Evolutionary conservation across 2,888 invertebrate genomes (phyloP), one percentile per base, ranked within the genome.

Genomic region (Torymus aiolomorphi): DNA sequence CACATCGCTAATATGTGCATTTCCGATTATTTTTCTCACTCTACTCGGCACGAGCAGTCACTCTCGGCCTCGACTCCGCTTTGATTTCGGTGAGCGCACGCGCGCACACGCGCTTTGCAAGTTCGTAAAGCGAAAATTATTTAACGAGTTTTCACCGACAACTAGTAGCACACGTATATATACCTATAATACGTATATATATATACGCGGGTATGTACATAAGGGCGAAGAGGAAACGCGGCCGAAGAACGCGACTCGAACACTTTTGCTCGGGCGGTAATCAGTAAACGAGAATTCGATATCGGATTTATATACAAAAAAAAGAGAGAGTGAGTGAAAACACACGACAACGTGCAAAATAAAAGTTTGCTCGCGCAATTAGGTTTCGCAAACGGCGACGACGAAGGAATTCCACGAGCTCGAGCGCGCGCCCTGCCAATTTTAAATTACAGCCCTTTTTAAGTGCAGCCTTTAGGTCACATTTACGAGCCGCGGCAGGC

Each of bases 11-110:
- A 83, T 78, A 82, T 76, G 20, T 54, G 51, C 31, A 20, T 85
- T 86, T 84, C 80, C 83, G 77, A 83, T 86, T 83, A 84, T 85
- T 85, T 86, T 83, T 83, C 80, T 81, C 79, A 70, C 74, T 65
- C 74, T 42, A 42, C 42, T 42, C 42, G 42, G 31, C 71, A 49
- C 49, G 16, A 51, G 13, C 13, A 42, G 42, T 14, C 16, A n/a
- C 31, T 11, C 24, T 24, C 49, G 67, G 63, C 65, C 16, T 56
- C 56, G 42, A 52, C 52, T 67, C 76, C 51, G 73, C 69, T 76
- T 80, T 72, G 72, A 76, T 67, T 80, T 73, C 61, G 61, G 14
- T 69, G 42, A 42, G 8, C 42, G 31, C 31, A 31, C 31, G 8
- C 42, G 31, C 31, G 42, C 42, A 10, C 42, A 8, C 31, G 42